Evolutionary conservation across 1,140 invertebrate species (phyloP), one percentile per base, ranked within the genome.

Genomic region (Zaprionus gabonicus): DNA sequence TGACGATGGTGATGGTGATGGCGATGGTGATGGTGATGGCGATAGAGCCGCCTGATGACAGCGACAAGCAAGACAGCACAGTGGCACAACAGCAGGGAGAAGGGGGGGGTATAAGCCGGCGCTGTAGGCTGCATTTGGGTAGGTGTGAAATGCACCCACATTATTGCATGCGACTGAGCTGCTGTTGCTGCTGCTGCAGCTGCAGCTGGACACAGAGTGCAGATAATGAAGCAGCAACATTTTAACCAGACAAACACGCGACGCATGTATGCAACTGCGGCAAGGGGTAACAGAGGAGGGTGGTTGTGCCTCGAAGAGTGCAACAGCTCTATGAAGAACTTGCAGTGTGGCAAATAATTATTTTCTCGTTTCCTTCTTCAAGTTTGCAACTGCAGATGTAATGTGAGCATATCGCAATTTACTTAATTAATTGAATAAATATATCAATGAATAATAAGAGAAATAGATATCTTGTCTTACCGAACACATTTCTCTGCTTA

Each of bases 161-260:
- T 76, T 83, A 88, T 76, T 78, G 63, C 83, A 74, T 74, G 71
- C 57, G 63, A 68, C 66, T 55, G 71, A 55, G 70, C 66, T 51
- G 74, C 10, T 46, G 46, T 53, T 31, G 51, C 15, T 36, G 62
- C 13, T 36, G 49, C 20, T 27, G 63, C 23, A 5, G 25, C 27
- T 67, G 36, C 20, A 27, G 44, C 53, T 64, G 71, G 68, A 82
- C 73, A 76, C 65, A 75, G 78, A 67, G 84, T 78, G 71, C 84
- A 88, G 84, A 88, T 88, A 88, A 88, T 88, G 84, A 88, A 88
- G 84, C 84, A 90, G 84, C 84, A 84, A 88, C 81, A 88, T 90
- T 88, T 88, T 90, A 88, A 88, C 81, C 84, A 90, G 85, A 63
- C 84, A 88, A 90, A 88, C 83, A 81, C 84, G 73, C 80, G 82